Evolutionary conservation across 2,888 invertebrate species (phyloP).

Genomic region (Phortica okadai): DNA sequence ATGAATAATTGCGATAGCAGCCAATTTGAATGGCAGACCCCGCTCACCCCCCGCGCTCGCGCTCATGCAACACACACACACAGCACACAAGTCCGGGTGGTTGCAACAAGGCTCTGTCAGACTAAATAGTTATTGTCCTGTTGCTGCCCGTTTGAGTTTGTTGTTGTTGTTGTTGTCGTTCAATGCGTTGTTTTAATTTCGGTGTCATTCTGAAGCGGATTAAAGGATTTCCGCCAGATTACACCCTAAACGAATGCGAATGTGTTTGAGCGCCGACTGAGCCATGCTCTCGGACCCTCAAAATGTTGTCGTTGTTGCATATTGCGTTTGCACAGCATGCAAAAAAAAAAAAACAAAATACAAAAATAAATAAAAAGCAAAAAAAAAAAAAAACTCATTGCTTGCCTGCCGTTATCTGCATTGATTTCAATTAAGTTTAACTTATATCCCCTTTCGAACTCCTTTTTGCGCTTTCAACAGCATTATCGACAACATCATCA

Average conservation of each 20-base stretch:
- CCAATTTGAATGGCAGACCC: slow-evolving; percentile 62
- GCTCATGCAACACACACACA: slow-evolving; percentile 14
- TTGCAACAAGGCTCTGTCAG: neutral
- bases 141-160: slow-evolving; percentile 43
- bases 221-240: slow-evolving; percentile 70
- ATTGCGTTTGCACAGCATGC: slow-evolving; percentile 14
- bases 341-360: neutral
- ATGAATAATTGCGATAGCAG: slow-evolving; percentile 72
- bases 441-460: neutral
- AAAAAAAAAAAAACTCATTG: neutral
- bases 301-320: slow-evolving; percentile 10
- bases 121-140: slow-evolving; percentile 6
- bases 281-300: slow-evolving; percentile 35
- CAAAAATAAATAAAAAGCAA: neutral
- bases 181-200: slow-evolving; percentile 56
- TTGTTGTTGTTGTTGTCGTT: slow-evolving; percentile 36
- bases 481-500: neutral
- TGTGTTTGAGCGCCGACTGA: slow-evolving; percentile 6
- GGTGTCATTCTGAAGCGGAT: slow-evolving; percentile 69
- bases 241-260: slow-evolving; percentile 64
- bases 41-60: too few species aligned
- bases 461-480: neutral
- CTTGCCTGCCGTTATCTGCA: slow-evolving; percentile 33
- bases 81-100: neutral
- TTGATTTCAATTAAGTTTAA: slow-evolving; percentile 42